Evolutionary conservation across 2,113 vertebrate species (phyloP).

Genomic region (Larimichthys polyactis): DNA sequence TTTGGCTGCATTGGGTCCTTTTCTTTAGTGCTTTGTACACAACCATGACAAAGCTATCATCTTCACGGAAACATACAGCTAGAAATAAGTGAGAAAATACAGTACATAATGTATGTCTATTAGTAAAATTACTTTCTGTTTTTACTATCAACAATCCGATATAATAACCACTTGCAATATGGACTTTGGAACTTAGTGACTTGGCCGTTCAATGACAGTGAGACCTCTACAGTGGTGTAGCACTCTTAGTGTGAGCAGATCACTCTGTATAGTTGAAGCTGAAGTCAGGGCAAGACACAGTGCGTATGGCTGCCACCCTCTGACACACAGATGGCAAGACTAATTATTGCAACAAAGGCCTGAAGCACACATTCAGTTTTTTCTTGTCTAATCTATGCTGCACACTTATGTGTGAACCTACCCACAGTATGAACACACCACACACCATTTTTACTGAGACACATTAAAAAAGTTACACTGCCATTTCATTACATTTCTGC

Average conservation of each 20-base stretch:
- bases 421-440: not conserved
- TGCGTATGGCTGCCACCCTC: constrained; percentile 55
- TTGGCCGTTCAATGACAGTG: constrained; percentile 35
- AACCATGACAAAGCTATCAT: too few species aligned
- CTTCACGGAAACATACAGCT: too few species aligned
- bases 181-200: not conserved
- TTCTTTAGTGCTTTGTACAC: too few species aligned
- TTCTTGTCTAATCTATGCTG: not conserved
- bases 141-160: too few species aligned
- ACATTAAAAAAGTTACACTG: not conserved
- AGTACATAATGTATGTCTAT: too few species aligned
- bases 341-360: constrained; percentile 69
- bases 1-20: too few species aligned
- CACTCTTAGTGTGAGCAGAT: constrained; percentile 17
- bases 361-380: constrained; percentile 18
- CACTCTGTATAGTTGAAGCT: constrained; percentile 45
- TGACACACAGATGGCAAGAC: constrained; percentile 74
- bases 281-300: constrained; percentile 31
- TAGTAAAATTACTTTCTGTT: too few species aligned
- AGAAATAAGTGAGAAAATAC: too few species aligned
- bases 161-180: too few species aligned
- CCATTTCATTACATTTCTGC: not conserved
- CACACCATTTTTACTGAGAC: not conserved
- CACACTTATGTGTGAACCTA: not conserved
- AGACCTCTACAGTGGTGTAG: constrained; percentile 7